Base-by-base conservation (phyloP, 2,888 invertebrate genomes). In the Luperina testacea region DNA sequence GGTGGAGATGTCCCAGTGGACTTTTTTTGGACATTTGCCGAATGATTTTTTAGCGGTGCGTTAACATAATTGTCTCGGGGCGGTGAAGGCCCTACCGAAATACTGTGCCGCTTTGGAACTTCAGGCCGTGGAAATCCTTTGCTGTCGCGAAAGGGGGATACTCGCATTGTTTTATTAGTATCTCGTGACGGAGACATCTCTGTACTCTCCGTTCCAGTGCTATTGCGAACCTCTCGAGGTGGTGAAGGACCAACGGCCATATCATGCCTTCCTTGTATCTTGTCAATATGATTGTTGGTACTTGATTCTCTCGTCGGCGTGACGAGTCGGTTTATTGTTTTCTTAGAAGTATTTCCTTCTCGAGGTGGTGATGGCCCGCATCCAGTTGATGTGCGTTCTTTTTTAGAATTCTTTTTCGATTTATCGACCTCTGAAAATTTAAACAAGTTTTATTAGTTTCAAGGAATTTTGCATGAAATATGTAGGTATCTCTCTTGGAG, bases 331-430 rank as follows among this genome's bases (percentile, higher is more conserved):
- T 92, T 94, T 72, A 88, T 80, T 53, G 90, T 81, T 80, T 91
- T 92, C 53, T 85, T 91, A n/a, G 79, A 38, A 27, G 80, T 51
- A 64, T 85, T 90, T 17, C 90, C 91, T 83, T 97, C 97, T 82
- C 96, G 94, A 2, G 97, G 97, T 11, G 98, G 97, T 0, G 98
- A 97, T 45, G 97, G 97, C 3, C 97, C 98, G 86, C 97, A 97
- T n/a, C 97, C 97, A 5, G 97, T 97, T 0, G 98, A 97, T 2
- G 89, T 87, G 8, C 94, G 93, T 82, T 95, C 94, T 87, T 92
- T 94, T 81, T 90, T 91, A 24, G 81, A 75, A 73, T 96, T 95
- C 87, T 96, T 95, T 83, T 87, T 91, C 13, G 81, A 48, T 80
- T 80, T 91, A 82, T 90, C 90, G 70, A 88, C 85, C 79, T 91